Evolutionary conservation across 2,888 invertebrate species (phyloP).

Genomic region (Andrena minutula): DNA sequence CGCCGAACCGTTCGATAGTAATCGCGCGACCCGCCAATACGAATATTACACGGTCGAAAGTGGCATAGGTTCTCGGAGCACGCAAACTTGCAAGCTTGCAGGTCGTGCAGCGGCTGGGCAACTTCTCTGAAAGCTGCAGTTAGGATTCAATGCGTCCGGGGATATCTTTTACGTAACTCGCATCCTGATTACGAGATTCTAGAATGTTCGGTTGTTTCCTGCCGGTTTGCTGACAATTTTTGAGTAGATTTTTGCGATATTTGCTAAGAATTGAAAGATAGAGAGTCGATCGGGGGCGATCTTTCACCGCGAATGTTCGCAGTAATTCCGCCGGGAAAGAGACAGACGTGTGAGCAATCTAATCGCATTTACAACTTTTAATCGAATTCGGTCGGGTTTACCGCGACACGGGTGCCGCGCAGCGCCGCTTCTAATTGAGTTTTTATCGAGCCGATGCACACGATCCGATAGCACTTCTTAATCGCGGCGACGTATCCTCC

Average conservation of each 20-base stretch:
- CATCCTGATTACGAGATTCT: no score
- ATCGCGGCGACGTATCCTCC: neutral
- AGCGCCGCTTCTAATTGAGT: slow-evolving; percentile 10
- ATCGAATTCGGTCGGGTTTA: slow-evolving; percentile 9
- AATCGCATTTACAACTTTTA: slow-evolving; percentile 23
- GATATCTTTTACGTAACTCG: no score
- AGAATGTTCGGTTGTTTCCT: neutral
- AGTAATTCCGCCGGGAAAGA: neutral
- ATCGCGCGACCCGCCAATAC: no score
- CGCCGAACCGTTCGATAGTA: no score
- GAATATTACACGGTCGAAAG: no score
- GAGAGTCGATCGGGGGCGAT: neutral
- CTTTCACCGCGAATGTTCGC: neutral
- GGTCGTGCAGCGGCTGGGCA: no score
- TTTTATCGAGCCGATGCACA: slow-evolving; percentile 23
- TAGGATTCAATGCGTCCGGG: no score
- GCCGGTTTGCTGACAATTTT: neutral
- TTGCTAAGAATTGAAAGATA: neutral
- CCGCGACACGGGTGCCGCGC: neutral
- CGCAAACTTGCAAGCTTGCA: no score
- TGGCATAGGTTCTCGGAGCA: no score
- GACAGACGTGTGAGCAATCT: neutral
- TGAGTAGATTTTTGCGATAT: neutral
- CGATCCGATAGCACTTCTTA: neutral
- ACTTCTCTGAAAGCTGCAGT: no score